Base-by-base conservation (phyloP, 2,797 vertebrate species). In the Myioborus melanocephalus region DNA sequence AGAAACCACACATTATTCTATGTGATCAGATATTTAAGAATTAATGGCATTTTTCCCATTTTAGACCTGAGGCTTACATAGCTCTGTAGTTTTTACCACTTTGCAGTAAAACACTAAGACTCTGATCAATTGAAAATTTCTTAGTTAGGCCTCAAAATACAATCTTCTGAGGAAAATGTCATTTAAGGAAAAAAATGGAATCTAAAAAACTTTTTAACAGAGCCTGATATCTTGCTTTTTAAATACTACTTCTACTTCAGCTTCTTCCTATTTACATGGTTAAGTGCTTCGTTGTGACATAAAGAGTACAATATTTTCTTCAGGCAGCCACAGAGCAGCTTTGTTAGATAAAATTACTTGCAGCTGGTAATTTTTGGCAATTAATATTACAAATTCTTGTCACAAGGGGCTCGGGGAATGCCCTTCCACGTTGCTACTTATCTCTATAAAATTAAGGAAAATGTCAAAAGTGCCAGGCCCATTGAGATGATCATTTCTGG, bases 351-450 rank as follows among this genome's bases (percentile, higher is more conserved):
- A 98, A 98, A 98, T 72, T 98, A 96, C 70, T 96, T 97, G 94
- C 95, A 97, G 95, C 86, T 96, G 89, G 97, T 98, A 98, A 98
- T 97, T 98, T 96, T 98, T 93, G 59, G 95, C 96, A 97, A 98
- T 98, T 98, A 98, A 98, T 98, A 97, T 98, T 98, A 97, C 93
- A 95, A 97, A 98, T 98, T 98, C 97, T 98, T 98, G 97, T 98
- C 96, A 89, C 84, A 95, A 87, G 89, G 94, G 96, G 96, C 97
- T 95, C 93, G 44, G 78, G 76, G 91, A 97, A 98, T 94, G 79
- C 84, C 92, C 59, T 94, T 97, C 59, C 59, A 95, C 79, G 95
- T 89, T 97, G 71, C 75, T 83, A 95, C 93, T 97, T 97, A 96
- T 91, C 93, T 96, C 95, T 97, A 47, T 95, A 97, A 96, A 97